Percentiles rank a stretch among this genome's conserved stretches.
Conservation (phyloP, 2,797 vertebrate species). For the Tenualosa ilisha region DNA sequence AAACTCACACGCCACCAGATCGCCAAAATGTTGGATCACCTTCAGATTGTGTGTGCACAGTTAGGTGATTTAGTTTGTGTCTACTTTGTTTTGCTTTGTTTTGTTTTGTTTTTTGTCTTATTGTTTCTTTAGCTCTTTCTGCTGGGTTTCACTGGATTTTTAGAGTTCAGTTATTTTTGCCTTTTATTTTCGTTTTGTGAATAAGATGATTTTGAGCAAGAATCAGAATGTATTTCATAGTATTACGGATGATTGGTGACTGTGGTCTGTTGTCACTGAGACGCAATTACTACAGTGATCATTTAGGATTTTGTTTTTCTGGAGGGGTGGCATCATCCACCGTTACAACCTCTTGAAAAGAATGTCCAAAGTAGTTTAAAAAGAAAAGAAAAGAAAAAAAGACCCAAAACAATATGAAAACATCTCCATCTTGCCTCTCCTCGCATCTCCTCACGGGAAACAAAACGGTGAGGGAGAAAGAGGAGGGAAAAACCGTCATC, state of each 20-base stretch:
- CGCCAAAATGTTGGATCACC: constrained; percentile 57
- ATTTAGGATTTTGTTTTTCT: not conserved
- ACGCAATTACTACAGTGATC: constrained; percentile 27
- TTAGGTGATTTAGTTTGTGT: constrained; percentile 52
- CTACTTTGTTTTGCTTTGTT: constrained; percentile 45
- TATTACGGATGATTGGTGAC: constrained; percentile 47
- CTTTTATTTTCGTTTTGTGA: constrained; percentile 53
- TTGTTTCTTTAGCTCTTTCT: constrained; percentile 35
- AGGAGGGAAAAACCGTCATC: not conserved
- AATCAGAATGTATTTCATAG: constrained; percentile 51
- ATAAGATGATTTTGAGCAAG: constrained; percentile 40
- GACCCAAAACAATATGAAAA: not conserved
- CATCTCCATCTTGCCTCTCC: constrained; percentile 6
- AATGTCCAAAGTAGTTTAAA: constrained; percentile 29
- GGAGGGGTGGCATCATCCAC: not conserved
- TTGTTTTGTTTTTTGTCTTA: constrained; percentile 32
- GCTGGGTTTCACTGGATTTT: constrained; percentile 17
- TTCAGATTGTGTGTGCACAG: constrained; percentile 45
- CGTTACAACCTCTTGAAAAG: constrained; percentile 12
- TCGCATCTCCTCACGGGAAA: not conserved
- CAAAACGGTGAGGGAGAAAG: not conserved
- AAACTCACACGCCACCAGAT: constrained; percentile 38
- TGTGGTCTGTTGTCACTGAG: constrained; percentile 51
- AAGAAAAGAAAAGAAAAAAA: not conserved
- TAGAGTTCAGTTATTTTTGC: constrained; percentile 59